phyloP scores from a whole-genome alignment of 2,888 invertebrate genomes.

The Chirona hameri region DNA sequence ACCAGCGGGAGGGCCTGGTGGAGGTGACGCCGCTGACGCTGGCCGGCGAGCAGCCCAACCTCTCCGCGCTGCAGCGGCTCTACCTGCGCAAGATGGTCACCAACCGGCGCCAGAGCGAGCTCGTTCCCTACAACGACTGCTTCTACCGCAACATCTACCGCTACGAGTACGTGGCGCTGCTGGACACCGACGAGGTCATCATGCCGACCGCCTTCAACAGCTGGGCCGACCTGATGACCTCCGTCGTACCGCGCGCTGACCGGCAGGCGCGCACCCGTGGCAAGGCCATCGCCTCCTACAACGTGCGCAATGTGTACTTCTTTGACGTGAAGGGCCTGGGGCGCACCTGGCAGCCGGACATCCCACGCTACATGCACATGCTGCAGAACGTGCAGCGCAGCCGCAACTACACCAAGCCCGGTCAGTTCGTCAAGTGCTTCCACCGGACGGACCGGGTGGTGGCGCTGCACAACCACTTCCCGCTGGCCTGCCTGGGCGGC shows the following conservation, averaged over 20 bases:
- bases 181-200: slow-evolving; percentile 92
- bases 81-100: slow-evolving; percentile 86
- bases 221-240: slow-evolving; percentile 75
- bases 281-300: slow-evolving; percentile 73
- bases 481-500: slow-evolving; percentile 73
- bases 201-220: slow-evolving; percentile 71
- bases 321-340: slow-evolving; percentile 75
- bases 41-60: slow-evolving; percentile 85
- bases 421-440: slow-evolving; percentile 90
- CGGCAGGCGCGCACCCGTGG: no score
- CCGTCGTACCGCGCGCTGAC: slow-evolving; percentile 60
- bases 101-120: slow-evolving; percentile 89
- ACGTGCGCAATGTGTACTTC: slow-evolving; percentile 88
- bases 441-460: slow-evolving; percentile 84
- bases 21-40: slow-evolving; percentile 75
- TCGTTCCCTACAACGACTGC: slow-evolving; percentile 95
- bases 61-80: slow-evolving; percentile 81
- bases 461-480: slow-evolving; percentile 88
- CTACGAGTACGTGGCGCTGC: slow-evolving; percentile 82
- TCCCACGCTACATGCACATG: slow-evolving; percentile 88
- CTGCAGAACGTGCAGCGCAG: slow-evolving; percentile 56
- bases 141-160: slow-evolving; percentile 86
- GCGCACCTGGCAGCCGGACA: slow-evolving; percentile 73
- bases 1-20: slow-evolving; percentile 62
- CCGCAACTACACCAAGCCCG: slow-evolving; percentile 86